A percentile compares a stretch with the other conserved stretches of the same genome.
These are phyloP conservation scores for Linepithema humile DNA, from an alignment of 1,140 invertebrate genomes.

Conservation along the genomic window DNA sequence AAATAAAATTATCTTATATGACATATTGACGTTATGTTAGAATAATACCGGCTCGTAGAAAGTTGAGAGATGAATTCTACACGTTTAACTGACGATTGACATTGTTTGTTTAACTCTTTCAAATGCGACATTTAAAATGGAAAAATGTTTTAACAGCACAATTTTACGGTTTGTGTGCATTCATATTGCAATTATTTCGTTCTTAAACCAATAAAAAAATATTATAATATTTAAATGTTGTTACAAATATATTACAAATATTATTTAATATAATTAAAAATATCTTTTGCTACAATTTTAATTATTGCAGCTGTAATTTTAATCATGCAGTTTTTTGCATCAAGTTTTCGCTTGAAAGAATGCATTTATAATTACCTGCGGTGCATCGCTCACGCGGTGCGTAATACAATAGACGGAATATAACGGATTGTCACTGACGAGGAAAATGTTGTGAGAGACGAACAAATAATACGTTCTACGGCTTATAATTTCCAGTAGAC, in stretches of 20 bases:
- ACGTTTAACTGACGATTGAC: background rate
- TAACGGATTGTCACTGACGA: background rate
- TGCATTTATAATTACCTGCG: constrained; percentile 6
- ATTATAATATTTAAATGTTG: background rate
- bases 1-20: background rate
- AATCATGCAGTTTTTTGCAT: too few relatives aligned
- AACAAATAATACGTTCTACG: constrained; percentile 34
- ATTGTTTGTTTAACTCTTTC: constrained; percentile 2
- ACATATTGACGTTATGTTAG: constrained; percentile 10
- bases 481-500: constrained; percentile 30
- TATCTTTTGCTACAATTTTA: background rate
- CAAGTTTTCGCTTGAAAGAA: background rate
- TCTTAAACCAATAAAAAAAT: background rate
- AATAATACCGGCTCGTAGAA: constrained; percentile 2
- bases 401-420: constrained; percentile 8
- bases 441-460: constrained; percentile 10
- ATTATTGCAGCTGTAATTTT: background rate
- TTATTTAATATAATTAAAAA: background rate
- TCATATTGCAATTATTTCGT: background rate
- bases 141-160: background rate
- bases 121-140: background rate
- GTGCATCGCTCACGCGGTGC: background rate
- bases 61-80: background rate
- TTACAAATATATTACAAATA: background rate
- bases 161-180: background rate